Evolutionary conservation across 2,888 invertebrate species (phyloP), one percentile per base, ranked within the genome.

Genomic region (Agrotis ipsilon): DNA sequence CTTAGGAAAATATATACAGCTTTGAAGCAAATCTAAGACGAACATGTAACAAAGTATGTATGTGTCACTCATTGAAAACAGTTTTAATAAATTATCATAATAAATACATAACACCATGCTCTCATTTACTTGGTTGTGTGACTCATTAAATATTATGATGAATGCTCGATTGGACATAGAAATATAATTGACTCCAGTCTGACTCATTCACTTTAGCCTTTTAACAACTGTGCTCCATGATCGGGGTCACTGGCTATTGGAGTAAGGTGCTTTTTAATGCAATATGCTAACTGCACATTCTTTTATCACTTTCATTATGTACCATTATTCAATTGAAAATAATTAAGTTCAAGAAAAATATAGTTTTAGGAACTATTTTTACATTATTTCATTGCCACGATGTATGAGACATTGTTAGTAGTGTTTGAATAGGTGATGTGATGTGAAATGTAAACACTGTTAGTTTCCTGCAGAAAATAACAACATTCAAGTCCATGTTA

Each of bases 81-180:
- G 27, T 46, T 45, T 51, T 32, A 55, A 51, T 7, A 57, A 75
- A n/a, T 39, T 54, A 59, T 46, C 32, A 39, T 18, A 48, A 46
- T 19, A 74, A 59, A 64, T 54, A 67, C 48, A 24, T 27, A 61
- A 62, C 14, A 52, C 18, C 13, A 18, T 21, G 52, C 73, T 49
- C 14, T 51, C 14, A 74, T 45, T 60, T 27, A 51, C 39, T 27
- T 39, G 3, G 21, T 61, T 52, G 7, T 52, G 24, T 76, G 76
- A 76, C 58, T 78, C 76, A 75, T 54, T 68, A 46, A 58, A 61
- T 11, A 54, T 45, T 39, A 61, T 62, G 54, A 80, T 65, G 39
- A 62, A 80, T 68, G 43, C 24, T 48, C 2, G 4, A 66, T 65
- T 60, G 48, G 43, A 63, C 43, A 52, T 48, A 4, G 16, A 63